Evolutionary conservation across 2,797 vertebrate species (phyloP), one percentile per base, ranked within the genome.

Genomic region (Smutsia gigantea): DNA sequence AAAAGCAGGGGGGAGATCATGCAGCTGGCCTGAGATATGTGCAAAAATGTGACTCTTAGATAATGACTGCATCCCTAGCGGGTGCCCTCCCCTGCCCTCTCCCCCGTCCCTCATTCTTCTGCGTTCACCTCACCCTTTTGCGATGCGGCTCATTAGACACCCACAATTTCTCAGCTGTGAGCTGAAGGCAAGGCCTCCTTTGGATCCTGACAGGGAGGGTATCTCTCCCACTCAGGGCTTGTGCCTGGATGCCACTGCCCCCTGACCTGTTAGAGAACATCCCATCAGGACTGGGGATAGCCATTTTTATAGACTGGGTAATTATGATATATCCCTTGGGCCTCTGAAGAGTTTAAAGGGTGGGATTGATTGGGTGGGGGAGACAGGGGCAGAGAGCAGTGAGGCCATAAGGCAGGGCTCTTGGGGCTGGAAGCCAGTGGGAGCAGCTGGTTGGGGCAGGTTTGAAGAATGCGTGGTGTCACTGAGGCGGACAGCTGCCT

Each of bases 41-140:
- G 72, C 63, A 95, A 83, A 77, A 94, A 64, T 5, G 72, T 59
- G 61, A 53, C 37, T n/a, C 68, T 81, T 78, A 90, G 59, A 68
- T 83, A 92, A 46, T 57, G 29, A 87, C 13, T 31, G 93, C 71
- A 13, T 29, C n/a, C 84, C 87, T 87, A 92, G 96, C 84, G 55
- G 7, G 29, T 31, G 19, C 66, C 85, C 51, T 18, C 49, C 13
- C 39, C 51, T 83, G 27, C 46, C 75, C 34, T 87, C 64, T 49
- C 0, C 0, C 69, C 85, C 18, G 74, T 27, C 53, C 53, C 74
- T 31, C 55, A 3, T 93, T 87, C 71, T 66, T 84, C 9, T 51
- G 63, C 31, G 61, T 57, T n/a, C 42, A 94, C 87, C 53, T 68
- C 49, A 63, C 34, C 7, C 39, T 95, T 97, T 97, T 84, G 14